Evolutionary conservation across 1,140 invertebrate genomes (phyloP), one percentile per base, ranked within the genome.

Genomic region (Littorina saxatilis): DNA sequence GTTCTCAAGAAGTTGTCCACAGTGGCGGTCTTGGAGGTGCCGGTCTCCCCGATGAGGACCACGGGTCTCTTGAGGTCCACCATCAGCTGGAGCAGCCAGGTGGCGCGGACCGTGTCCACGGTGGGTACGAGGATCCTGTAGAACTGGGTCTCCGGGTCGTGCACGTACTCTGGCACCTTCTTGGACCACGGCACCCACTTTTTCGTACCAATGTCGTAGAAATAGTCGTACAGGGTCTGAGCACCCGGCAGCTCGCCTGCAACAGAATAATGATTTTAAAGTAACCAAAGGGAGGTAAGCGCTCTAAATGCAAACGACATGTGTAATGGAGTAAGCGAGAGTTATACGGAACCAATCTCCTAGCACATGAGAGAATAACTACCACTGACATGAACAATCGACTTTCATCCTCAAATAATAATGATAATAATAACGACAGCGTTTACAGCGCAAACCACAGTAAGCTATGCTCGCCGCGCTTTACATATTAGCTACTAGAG

Each of bases 11-110:
- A 97, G 86, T 96, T 95, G 82, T 94, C 94, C 81, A 96, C 95
- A 58, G 96, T 96, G 0, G 96, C 96, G 2, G 96, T 97, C 93
- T 98, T 98, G 0, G 96, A 96, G 47, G 96, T 96, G 3, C 96
- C 96, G 2, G 96, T 96, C 87, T 97, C 96, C 1, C 97, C 97
- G 0, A 97, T 94, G 3, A 98, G 92, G 15, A 97, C 91, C 0
- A 96, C 94, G 0, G 97, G 96, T 83, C 95, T 92, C 87, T 95
- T 94, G 2, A 95, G 93, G 77, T 95, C 93, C 86, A 95, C 95
- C 95, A 97, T 96, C 35, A 96, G 91, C 70, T 94, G 93, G 29
- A 98, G 93, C 23, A 96, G 93, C 94, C 96, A 96, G 0, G 94
- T 95, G 4, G 95, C 94, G 66, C 95, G 93, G 9, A 96, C 92